These are phyloP conservation scores for Ciconia stormi DNA, from an alignment of 2,113 vertebrate species.

Conservation along the genomic window DNA sequence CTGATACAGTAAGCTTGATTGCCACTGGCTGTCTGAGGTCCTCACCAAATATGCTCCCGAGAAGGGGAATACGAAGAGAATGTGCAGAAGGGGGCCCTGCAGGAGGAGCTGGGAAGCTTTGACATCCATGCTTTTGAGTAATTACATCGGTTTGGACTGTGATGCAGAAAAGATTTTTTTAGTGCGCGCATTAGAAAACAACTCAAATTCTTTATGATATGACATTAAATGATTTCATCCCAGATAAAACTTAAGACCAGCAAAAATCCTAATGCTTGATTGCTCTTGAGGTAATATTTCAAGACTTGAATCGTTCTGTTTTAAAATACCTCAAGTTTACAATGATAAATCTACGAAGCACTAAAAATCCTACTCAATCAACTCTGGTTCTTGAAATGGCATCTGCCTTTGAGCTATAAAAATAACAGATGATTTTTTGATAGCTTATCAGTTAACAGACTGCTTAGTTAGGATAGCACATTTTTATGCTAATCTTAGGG, in stretches of 20 bases:
- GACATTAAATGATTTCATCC: constrained; percentile 70
- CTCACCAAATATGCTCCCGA: not conserved
- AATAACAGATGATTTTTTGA: constrained; percentile 87
- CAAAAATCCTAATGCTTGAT: constrained; percentile 69
- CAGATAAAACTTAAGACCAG: constrained; percentile 63
- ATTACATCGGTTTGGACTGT: constrained; percentile 55
- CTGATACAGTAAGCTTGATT: constrained; percentile 7
- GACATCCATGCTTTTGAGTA: constrained; percentile 58
- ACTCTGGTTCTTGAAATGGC: constrained; percentile 80
- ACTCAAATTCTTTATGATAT: constrained; percentile 63
- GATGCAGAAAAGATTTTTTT: constrained; percentile 64
- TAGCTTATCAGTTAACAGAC: constrained; percentile 86
- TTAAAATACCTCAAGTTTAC: constrained; percentile 80
- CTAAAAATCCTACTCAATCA: constrained; percentile 80
- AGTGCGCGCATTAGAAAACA: constrained; percentile 35
- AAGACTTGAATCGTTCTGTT: constrained; percentile 72
- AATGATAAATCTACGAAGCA: constrained; percentile 74
- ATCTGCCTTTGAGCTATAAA: constrained; percentile 85
- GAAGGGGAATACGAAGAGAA: constrained; percentile 5
- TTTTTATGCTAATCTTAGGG: constrained; percentile 84
- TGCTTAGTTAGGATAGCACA: constrained; percentile 84
- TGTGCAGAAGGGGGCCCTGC: constrained; percentile 46
- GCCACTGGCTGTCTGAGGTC: constrained; percentile 2
- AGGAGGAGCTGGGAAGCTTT: constrained; percentile 65
- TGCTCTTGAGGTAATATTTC: constrained; percentile 76